phyloP scores from a whole-genome alignment of 2,797 vertebrate species.

The Glyptemys insculpta region DNA sequence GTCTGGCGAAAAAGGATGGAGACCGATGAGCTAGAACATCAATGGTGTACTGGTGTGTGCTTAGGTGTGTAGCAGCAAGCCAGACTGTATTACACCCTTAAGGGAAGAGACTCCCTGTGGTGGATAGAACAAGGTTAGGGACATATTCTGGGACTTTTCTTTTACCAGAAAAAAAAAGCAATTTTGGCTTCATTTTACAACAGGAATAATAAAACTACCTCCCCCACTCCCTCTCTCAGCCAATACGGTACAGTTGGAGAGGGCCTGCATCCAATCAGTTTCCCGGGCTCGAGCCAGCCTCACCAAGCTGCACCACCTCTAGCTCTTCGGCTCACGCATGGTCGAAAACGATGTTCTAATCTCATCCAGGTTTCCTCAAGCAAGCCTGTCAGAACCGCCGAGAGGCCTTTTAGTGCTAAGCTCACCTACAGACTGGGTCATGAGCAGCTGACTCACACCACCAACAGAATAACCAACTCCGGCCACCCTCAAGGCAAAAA shows the following conservation, averaged over 20 bases:
- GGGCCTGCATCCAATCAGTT: background rate
- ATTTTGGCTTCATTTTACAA: background rate
- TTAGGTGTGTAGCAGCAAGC: background rate
- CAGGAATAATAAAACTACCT: too few species aligned
- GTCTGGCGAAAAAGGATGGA: too few species aligned
- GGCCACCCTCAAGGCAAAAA: too few species aligned
- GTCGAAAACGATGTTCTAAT: background rate
- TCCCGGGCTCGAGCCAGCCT: background rate
- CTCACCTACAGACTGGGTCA: background rate
- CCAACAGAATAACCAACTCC: background rate
- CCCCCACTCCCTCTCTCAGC: background rate
- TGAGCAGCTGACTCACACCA: background rate
- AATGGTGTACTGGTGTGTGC: background rate
- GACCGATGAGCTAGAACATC: rapidly evolving
- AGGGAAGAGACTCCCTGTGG: rapidly evolving
- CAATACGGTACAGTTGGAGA: background rate
- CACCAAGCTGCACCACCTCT: background rate
- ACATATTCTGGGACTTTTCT: rapidly evolving
- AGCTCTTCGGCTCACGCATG: background rate
- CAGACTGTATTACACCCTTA: background rate
- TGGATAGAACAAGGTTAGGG: background rate
- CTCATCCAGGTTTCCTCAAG: background rate
- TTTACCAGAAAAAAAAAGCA: background rate
- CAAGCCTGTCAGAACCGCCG: background rate
- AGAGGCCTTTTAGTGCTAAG: background rate